These are phyloP conservation scores for Oeneis ivallda DNA, from an alignment of 2,888 invertebrate genomes.

Conservation along the genomic window DNA sequence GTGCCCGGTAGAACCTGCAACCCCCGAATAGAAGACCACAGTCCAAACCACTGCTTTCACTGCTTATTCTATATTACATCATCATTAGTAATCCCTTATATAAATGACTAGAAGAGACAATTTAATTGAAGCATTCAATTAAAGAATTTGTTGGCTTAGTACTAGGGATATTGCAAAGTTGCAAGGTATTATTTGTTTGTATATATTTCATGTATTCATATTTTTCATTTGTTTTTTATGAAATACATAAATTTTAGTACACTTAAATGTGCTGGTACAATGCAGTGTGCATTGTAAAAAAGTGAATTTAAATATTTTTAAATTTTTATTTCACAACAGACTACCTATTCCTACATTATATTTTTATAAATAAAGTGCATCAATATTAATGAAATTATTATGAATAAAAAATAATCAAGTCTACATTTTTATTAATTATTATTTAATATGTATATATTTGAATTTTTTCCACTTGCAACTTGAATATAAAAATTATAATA, in stretches of 20 bases:
- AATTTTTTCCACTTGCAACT: background rate
- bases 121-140: background rate
- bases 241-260: no score
- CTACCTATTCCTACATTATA: background rate
- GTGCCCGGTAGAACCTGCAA: no score
- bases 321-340: conserved; percentile 2
- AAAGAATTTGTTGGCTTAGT: background rate
- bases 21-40: no score
- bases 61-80: no score
- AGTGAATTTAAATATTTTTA: conserved; percentile 9
- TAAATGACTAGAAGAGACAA: conserved; percentile 8
- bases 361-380: conserved; percentile 12
- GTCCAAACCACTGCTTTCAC: no score
- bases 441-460: background rate
- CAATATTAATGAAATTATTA: no score
- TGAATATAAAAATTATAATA: background rate
- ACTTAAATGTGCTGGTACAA: background rate
- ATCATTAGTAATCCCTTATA: background rate
- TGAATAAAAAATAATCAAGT: conserved; percentile 9
- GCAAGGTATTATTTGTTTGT: background rate
- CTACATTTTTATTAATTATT: background rate
- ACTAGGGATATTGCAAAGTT: background rate
- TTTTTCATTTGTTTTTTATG: no score
- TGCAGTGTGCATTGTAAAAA: background rate
- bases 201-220: background rate